Evolutionary conservation across 2,113 vertebrate genomes (phyloP).

Genomic region (Girardinichthys multiradiatus): DNA sequence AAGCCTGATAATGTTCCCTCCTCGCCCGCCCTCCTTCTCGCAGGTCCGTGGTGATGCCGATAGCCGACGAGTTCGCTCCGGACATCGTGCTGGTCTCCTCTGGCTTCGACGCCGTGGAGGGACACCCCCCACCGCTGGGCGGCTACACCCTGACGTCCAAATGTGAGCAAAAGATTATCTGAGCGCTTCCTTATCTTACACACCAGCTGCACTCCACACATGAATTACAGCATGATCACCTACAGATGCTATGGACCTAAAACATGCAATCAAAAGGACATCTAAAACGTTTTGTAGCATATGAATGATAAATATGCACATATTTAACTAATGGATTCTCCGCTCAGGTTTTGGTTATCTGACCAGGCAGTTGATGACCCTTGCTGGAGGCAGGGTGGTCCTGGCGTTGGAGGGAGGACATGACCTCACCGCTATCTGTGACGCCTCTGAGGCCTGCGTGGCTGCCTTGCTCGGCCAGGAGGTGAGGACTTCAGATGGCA

Average conservation of each 20-base stretch:
- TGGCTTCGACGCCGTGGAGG: conserved; percentile 94
- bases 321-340: neutral
- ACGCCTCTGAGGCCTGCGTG: conserved; percentile 91
- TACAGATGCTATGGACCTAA: neutral
- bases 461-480: conserved; percentile 90
- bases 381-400: conserved; percentile 89
- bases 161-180: conserved; percentile 76
- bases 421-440: conserved; percentile 79
- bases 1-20: neutral
- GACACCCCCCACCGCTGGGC: conserved; percentile 91
- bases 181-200: conserved; percentile 9
- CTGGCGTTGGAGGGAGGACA: conserved; percentile 86
- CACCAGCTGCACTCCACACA: neutral
- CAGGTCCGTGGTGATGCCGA: conserved; percentile 96
- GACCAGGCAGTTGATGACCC: conserved; percentile 91
- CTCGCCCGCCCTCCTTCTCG: neutral
- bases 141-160: conserved; percentile 94
- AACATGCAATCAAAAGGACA: neutral
- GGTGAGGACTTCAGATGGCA: conserved; percentile 71
- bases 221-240: accelerated
- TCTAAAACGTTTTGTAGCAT: too few relatives aligned
- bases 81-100: conserved; percentile 95
- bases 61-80: conserved; percentile 92
- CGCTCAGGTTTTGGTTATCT: conserved; percentile 91
- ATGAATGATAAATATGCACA: too few relatives aligned